phyloP scores from a whole-genome alignment of 1,140 invertebrate species.

The Dendroctonus valens region DNA sequence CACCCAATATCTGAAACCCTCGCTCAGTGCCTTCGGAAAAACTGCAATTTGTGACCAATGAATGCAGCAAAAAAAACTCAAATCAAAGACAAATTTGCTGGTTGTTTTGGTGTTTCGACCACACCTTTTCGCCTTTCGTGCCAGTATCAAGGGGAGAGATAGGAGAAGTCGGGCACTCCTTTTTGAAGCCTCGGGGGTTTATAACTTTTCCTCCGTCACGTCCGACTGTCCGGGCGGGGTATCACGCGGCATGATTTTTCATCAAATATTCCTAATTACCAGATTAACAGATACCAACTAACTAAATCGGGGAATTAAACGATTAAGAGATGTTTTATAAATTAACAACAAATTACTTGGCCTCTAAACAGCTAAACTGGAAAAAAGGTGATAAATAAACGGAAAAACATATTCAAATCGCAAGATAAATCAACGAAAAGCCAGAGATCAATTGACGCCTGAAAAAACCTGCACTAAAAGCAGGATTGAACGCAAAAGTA shows the following conservation, averaged over 20 bases:
- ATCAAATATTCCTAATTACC: not conserved
- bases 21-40: slow-evolving; percentile 5
- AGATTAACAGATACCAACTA: not conserved
- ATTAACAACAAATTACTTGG: not conserved
- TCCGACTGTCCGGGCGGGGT: slow-evolving; percentile 16
- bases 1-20: slow-evolving; percentile 19
- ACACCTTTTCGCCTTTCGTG: slow-evolving; percentile 8
- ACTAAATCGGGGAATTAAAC: slow-evolving; percentile 4
- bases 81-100: not conserved
- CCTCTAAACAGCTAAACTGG: not conserved
- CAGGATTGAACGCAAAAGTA: too few species aligned
- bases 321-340: not conserved
- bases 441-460: too few species aligned
- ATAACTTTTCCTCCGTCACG: slow-evolving; percentile 20
- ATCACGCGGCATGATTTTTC: slow-evolving; percentile 17
- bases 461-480: too few species aligned
- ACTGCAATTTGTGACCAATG: not conserved
- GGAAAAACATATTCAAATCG: not conserved
- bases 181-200: slow-evolving; percentile 6
- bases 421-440: too few species aligned
- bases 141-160: slow-evolving; percentile 7
- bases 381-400: not conserved
- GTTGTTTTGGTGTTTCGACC: not conserved
- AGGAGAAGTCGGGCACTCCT: slow-evolving; percentile 16
- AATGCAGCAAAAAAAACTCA: not conserved